Percentiles rank a stretch among this genome's conserved stretches.
phyloP scores from a whole-genome alignment of 2,113 vertebrate genomes.

The Cygnus atratus region DNA sequence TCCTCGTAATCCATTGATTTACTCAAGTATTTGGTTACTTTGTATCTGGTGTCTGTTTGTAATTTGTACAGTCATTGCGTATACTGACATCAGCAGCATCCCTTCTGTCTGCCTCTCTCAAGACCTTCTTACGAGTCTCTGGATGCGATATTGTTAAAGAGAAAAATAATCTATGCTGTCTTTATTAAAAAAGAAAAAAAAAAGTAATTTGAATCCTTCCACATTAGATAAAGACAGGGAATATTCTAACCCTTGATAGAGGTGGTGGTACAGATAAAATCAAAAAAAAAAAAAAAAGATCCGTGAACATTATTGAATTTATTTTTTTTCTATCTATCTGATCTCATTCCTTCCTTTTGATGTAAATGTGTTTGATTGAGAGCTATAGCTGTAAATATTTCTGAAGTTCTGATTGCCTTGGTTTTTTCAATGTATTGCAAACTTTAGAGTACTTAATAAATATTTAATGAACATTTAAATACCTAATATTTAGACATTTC shows the following conservation, averaged over 20 bases:
- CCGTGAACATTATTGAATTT: background rate
- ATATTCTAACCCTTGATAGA: background rate
- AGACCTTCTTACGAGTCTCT: background rate
- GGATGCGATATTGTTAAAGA: background rate
- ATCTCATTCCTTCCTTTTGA: constrained; percentile 26
- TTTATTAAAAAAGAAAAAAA: background rate
- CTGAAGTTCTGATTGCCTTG: background rate
- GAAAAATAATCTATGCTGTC: background rate
- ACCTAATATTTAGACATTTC: background rate
- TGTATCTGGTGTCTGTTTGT: background rate
- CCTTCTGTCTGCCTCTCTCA: background rate
- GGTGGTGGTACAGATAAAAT: background rate
- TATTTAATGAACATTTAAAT: background rate
- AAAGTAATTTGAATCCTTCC: background rate
- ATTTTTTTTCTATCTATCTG: background rate
- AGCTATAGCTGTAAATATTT: constrained; percentile 37
- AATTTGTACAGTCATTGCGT: background rate
- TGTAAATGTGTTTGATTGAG: constrained; percentile 16
- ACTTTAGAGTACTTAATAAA: background rate
- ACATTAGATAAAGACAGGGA: background rate
- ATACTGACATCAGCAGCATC: background rate
- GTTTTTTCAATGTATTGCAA: background rate
- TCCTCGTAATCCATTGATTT: background rate
- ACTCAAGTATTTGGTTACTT: background rate
- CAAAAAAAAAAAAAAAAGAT: background rate